Percentiles rank a stretch among this genome's conserved stretches.
phyloP scores from a whole-genome alignment of 2,888 invertebrate genomes.

The Cryptocheilus praepositus region DNA sequence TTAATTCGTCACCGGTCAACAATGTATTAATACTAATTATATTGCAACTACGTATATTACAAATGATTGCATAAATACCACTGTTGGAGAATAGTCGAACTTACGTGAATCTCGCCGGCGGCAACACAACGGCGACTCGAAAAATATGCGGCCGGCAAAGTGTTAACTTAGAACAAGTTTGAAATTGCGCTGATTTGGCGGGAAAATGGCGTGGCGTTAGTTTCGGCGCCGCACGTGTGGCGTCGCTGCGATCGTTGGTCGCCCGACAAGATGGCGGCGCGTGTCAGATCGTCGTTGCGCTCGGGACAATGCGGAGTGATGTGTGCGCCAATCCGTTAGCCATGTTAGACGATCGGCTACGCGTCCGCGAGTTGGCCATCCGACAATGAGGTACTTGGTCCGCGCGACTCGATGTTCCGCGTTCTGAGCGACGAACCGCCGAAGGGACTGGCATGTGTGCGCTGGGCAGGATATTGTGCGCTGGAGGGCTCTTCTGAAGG shows the following conservation, averaged over 20 bases:
- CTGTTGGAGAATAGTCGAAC: too few species aligned
- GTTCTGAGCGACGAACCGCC: conserved; percentile 37
- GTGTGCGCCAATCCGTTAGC: conserved; percentile 48
- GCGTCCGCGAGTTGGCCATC: conserved; percentile 24
- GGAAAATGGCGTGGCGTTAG: too few species aligned
- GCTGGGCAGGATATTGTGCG: conserved; percentile 46
- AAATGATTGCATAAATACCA: too few species aligned
- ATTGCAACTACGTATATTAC: too few species aligned
- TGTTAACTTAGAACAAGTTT: too few species aligned
- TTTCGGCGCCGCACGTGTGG: not conserved
- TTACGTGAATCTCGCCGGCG: too few species aligned
- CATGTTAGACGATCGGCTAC: conserved; percentile 41
- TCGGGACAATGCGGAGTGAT: conserved; percentile 57
- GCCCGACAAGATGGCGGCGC: conserved; percentile 45
- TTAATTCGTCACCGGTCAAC: too few species aligned
- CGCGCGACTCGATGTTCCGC: conserved; percentile 41
- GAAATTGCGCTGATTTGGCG: too few species aligned
- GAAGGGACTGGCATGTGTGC: conserved; percentile 47
- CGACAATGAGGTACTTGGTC: conserved; percentile 46
- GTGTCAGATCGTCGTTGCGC: conserved; percentile 49
- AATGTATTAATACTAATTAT: too few species aligned
- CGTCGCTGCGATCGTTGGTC: conserved; percentile 17
- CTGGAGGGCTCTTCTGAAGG: conserved; percentile 42
- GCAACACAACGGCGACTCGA: too few species aligned
- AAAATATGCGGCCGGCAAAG: too few species aligned